A percentile compares a stretch with the other conserved stretches of the same genome.
These are phyloP conservation scores for Eriosoma lanigerum DNA, from an alignment of 1,140 invertebrate species.

Conservation along the genomic window DNA sequence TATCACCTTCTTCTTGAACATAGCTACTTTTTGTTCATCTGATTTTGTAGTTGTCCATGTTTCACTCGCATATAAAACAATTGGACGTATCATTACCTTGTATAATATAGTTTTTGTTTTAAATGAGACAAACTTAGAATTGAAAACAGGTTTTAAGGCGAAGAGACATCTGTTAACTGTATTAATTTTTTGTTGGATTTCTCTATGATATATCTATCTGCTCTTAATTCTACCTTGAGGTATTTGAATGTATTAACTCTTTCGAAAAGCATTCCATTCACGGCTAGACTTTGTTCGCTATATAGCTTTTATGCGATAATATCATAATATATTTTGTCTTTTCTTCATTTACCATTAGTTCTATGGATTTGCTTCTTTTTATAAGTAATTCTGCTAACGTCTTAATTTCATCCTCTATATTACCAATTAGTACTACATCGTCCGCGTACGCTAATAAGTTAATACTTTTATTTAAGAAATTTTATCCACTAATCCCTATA, in stretches of 20 bases:
- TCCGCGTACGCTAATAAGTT: too few relatives aligned
- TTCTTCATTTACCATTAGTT: background rate
- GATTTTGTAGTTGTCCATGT: too few relatives aligned
- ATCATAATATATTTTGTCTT: background rate
- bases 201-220: conserved; percentile 13
- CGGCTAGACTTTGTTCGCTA: background rate
- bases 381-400: background rate
- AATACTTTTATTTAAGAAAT: too few relatives aligned
- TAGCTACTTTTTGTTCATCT: too few relatives aligned
- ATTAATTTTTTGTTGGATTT: conserved; percentile 8
- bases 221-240: background rate
- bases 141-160: background rate
- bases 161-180: background rate
- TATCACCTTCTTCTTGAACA: too few relatives aligned
- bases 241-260: background rate
- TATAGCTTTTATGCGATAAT: background rate
- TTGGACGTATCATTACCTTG: background rate
- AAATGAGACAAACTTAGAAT: background rate
- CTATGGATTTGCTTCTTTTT: background rate
- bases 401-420: too few relatives aligned
- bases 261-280: background rate
- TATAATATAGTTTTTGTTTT: background rate
- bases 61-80: background rate
- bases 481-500: too few relatives aligned
- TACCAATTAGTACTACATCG: too few relatives aligned